Evolutionary conservation across 37 sponge, comb jelly and placozoan species (phyloP).

Genomic region (Amphimedon queenslandica): DNA sequence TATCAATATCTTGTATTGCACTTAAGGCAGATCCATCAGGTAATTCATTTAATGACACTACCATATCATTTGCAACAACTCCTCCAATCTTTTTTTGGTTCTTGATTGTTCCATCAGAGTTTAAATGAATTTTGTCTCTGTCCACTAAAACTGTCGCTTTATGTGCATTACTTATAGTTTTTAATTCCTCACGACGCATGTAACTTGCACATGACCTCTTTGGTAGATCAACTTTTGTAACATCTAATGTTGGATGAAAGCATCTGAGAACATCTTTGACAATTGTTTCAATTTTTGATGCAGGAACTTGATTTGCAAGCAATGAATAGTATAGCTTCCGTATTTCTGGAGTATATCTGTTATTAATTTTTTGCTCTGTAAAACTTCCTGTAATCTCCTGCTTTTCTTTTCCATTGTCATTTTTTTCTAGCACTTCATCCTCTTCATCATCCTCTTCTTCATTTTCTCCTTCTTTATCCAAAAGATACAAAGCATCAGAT

Average conservation of each 20-base stretch:
- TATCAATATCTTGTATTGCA: constrained; percentile 30
- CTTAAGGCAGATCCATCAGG: constrained; percentile 21
- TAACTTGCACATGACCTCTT: background rate
- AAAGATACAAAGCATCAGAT: too few species aligned
- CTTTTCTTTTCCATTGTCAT: too few species aligned
- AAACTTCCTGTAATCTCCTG: too few species aligned
- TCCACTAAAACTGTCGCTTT: constrained; percentile 10
- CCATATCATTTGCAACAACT: constrained; percentile 18
- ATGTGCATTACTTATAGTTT: constrained; percentile 25
- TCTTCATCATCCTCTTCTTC: too few species aligned
- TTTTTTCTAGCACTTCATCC: too few species aligned
- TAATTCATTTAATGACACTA: constrained; percentile 29
- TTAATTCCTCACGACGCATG: constrained; percentile 8
- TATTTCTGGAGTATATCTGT: too few species aligned
- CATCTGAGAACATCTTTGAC: background rate
- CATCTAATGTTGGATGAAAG: background rate
- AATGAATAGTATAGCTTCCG: background rate
- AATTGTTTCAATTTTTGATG: background rate
- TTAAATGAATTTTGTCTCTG: constrained; percentile 3
- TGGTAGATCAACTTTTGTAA: background rate
- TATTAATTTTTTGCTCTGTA: too few species aligned
- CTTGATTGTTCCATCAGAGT: constrained; percentile 46
- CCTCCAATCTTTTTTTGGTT: constrained; percentile 34
- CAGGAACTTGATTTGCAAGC: background rate
- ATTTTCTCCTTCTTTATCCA: too few species aligned